Evolutionary conservation across 2,113 vertebrate genomes (phyloP).

Genomic region (Eulemur macaco): DNA sequence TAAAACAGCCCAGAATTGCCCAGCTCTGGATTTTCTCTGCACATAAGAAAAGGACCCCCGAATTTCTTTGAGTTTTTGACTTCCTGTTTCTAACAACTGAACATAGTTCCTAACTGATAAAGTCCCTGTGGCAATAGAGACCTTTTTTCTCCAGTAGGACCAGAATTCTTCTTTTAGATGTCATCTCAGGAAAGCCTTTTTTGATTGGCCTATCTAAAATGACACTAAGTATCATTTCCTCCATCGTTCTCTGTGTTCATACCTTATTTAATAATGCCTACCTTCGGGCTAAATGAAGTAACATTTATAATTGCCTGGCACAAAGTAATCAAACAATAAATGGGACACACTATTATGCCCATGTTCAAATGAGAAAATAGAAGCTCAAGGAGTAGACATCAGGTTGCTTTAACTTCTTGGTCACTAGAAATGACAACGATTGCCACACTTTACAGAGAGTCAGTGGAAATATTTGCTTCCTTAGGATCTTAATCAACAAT

Average conservation of each 20-base stretch:
- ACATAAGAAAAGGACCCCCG: not conserved
- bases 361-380: not conserved
- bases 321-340: not conserved
- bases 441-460: not conserved
- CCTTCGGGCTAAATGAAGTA: not conserved
- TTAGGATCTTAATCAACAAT: not conserved
- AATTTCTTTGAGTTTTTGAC: not conserved
- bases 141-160: not conserved
- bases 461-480: not conserved
- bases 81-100: not conserved
- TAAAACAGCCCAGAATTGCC: not conserved
- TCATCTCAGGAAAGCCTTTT: not conserved
- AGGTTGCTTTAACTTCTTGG: not conserved
- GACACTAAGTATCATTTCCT: not conserved
- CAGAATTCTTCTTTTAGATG: not conserved
- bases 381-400: not conserved
- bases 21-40: not conserved
- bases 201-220: not conserved
- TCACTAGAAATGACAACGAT: not conserved
- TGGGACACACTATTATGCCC: not conserved
- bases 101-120: not conserved
- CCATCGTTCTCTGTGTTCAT: not conserved
- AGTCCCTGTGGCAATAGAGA: not conserved
- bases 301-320: not conserved
- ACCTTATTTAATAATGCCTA: not conserved